Evolutionary conservation across 1,140 invertebrate species (phyloP), one percentile per base, ranked within the genome.

Genomic region (Potamilus streckersoni): DNA sequence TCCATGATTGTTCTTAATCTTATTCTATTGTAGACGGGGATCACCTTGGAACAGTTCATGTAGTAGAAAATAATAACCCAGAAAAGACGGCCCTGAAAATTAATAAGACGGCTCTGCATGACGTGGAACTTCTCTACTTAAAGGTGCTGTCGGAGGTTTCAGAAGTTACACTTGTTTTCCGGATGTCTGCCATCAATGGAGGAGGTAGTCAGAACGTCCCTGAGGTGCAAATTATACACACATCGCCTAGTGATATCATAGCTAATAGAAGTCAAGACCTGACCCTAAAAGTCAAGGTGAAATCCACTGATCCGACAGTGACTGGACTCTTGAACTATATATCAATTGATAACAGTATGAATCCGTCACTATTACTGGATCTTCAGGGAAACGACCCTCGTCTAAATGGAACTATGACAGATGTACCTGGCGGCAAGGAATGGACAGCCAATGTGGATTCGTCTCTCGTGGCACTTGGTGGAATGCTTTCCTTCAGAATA

Each of bases 301-400:
- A 77, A 23, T 72, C 75, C 14, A 72, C 72, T 49, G 69, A 62
- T 19, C 59, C 72, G 56, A 77, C 67, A 63, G 49, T 77, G 23
- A 77, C 75, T 19, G 68, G 70, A 11, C 69, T 77, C 63, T 65
- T 77, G 12, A 77, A 77, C 38, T 77, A 72, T 20, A 77, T 77
- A 64, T 63, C 64, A 15, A 77, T 77, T 20, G 70, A 77, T 55
- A 60, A 69, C 56, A 27, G 57, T 1, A 49, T 20, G 20, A 31
- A 20, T n/a, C 69, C 69, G 62, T 49, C 72, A 58, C 56, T 19
- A 17, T 60, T 77, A 8, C 17, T 77, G 13, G 75, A 77, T 23
- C 69, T 77, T 2, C 75, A 72, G 31, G 15, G 56, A 2, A 49
- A 58, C 8, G 75, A 77, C 55, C 27, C 23, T 20, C 59, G 69